phyloP scores from a whole-genome alignment of 30 jellyfish, hydroid and myxozoan genomes.

The Morbakka virulenta region DNA sequence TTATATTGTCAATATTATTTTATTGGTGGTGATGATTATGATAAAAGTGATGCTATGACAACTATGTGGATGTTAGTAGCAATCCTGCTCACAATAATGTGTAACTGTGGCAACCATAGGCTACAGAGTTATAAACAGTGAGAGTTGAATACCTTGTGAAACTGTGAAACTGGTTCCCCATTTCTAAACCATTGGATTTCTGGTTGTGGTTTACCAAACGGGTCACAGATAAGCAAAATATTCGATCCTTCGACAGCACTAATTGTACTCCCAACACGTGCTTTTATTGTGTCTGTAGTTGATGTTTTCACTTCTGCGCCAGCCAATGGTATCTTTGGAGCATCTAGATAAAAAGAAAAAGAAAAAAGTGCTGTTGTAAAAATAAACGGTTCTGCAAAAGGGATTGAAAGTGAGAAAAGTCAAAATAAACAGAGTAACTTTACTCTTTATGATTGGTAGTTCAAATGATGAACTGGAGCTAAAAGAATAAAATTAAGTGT shows the following conservation, averaged over 20 bases:
- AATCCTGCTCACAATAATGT: too few species aligned
- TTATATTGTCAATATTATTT: too few species aligned
- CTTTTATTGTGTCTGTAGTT: constrained; percentile 37
- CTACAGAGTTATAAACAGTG: too few species aligned
- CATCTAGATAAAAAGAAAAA: constrained; percentile 6
- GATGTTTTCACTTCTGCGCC: constrained; percentile 3
- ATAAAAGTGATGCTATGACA: too few species aligned
- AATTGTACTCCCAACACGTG: constrained; percentile 39
- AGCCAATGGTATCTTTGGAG: constrained; percentile 43
- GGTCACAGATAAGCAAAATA: constrained; percentile 62
- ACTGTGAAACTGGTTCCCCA: constrained; percentile 59
- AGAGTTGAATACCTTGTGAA: too few species aligned
- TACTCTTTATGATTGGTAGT: too few species aligned
- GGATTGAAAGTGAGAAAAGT: background rate
- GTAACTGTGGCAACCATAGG: too few species aligned
- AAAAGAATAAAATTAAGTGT: too few species aligned
- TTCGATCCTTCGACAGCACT: constrained; percentile 34
- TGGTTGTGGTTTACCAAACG: constrained; percentile 73
- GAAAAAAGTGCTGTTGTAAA: background rate
- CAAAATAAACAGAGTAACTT: too few species aligned
- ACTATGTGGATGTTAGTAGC: too few species aligned
- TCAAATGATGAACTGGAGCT: too few species aligned
- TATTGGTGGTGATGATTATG: too few species aligned
- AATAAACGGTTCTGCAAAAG: background rate
- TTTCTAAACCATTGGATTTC: constrained; percentile 60